phyloP scores from a whole-genome alignment of 2,797 vertebrate genomes.

The Melanotaenia parkinsoni region DNA sequence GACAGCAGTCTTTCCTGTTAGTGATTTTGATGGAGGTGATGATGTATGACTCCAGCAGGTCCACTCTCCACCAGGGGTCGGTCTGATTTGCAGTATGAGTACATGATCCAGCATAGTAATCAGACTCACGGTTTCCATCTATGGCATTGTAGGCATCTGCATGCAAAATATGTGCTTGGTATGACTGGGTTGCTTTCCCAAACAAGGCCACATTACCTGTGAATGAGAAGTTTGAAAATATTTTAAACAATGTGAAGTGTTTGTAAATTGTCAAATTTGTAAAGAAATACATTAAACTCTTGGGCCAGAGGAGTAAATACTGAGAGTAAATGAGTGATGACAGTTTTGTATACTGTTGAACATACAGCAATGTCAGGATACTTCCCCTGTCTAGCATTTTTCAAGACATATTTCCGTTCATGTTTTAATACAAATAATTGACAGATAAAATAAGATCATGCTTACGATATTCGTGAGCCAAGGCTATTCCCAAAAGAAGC shows the following conservation, averaged over 20 bases:
- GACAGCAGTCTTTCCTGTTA: slow-evolving; percentile 57
- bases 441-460: background rate
- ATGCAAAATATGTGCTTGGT: rapidly evolving
- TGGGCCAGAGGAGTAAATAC: background rate
- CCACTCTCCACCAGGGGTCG: slow-evolving; percentile 60
- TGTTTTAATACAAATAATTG: background rate
- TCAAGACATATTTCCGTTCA: background rate
- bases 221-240: background rate
- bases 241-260: background rate
- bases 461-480: slow-evolving; percentile 9
- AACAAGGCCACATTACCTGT: slow-evolving; percentile 48
- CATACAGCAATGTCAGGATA: too few species aligned
- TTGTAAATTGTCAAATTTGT: background rate
- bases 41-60: slow-evolving; percentile 51
- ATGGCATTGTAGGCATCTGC: slow-evolving; percentile 30
- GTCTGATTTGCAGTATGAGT: rapidly evolving
- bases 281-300: background rate
- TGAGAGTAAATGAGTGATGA: background rate
- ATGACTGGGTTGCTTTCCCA: slow-evolving; percentile 49
- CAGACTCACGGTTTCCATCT: slow-evolving; percentile 33
- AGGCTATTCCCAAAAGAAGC: slow-evolving; percentile 6
- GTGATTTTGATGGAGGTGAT: slow-evolving; percentile 60
- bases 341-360: too few species aligned
- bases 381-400: background rate
- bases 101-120: background rate